phyloP scores from a whole-genome alignment of 1,140 invertebrate genomes.

The Drosophila mauritiana region DNA sequence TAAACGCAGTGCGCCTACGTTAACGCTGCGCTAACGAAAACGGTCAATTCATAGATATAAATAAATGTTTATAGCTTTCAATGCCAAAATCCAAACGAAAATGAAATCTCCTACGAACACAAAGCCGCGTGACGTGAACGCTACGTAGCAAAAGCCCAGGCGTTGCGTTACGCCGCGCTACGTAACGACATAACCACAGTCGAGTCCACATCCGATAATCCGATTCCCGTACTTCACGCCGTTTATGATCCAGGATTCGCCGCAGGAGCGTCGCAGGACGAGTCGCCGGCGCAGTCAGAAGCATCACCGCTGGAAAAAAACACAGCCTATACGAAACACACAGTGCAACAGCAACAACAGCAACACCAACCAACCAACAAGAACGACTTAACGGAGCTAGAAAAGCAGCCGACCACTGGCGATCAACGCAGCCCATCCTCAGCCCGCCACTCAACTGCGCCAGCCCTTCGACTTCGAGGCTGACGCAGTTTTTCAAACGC shows the following conservation, averaged over 20 bases:
- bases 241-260: constrained; percentile 56
- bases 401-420: constrained; percentile 73
- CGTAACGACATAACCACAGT: constrained; percentile 51
- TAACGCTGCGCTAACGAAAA: constrained; percentile 56
- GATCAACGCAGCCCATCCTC: constrained; percentile 81
- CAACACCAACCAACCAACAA: constrained; percentile 36
- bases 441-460: constrained; percentile 78
- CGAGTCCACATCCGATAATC: constrained; percentile 4
- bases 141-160: constrained; percentile 62
- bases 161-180: constrained; percentile 60
- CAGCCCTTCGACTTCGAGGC: constrained; percentile 36
- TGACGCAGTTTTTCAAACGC: constrained; percentile 67
- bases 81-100: constrained; percentile 81
- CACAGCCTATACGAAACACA: not conserved
- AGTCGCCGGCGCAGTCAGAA: constrained; percentile 44
- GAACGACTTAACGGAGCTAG: constrained; percentile 80
- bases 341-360: constrained; percentile 23
- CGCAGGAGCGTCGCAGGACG: constrained; percentile 37
- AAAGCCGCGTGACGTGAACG: constrained; percentile 67
- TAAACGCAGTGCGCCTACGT: constrained; percentile 62
- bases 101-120: constrained; percentile 82
- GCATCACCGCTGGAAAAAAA: constrained; percentile 65
- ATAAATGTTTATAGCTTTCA: constrained; percentile 80
- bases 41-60: constrained; percentile 68
- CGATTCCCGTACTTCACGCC: constrained; percentile 8